These are phyloP conservation scores for Lateolabrax maculatus DNA, from an alignment of 2,797 vertebrate genomes.

Conservation along the genomic window DNA sequence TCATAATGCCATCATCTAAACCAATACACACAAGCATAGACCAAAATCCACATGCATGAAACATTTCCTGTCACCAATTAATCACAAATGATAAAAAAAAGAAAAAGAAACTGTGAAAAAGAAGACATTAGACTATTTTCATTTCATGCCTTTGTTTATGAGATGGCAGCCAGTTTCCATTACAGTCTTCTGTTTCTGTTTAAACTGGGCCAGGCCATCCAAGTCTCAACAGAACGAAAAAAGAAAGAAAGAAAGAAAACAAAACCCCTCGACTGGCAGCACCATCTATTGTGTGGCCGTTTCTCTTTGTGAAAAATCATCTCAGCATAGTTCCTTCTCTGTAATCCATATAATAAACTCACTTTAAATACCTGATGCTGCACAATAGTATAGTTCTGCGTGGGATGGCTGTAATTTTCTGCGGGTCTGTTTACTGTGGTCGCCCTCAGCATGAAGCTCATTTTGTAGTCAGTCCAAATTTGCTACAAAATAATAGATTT, in stretches of 20 bases:
- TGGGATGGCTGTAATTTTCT: conserved; percentile 30
- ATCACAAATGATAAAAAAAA: conserved; percentile 33
- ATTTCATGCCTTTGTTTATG: conserved; percentile 62
- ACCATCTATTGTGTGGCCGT: conserved; percentile 36
- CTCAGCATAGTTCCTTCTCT: conserved; percentile 15
- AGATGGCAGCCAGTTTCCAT: conserved; percentile 60
- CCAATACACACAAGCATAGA: not conserved
- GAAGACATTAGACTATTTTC: conserved; percentile 48
- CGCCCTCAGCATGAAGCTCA: not conserved
- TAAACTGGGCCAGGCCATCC: conserved; percentile 53
- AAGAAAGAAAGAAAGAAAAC: conserved; percentile 2
- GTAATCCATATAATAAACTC: conserved; percentile 42
- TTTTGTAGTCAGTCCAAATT: conserved; percentile 11
- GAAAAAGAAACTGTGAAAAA: conserved; percentile 26
- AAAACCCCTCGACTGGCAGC: conserved; percentile 34
- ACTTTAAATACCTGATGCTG: conserved; percentile 47
- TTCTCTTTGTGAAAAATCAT: conserved; percentile 46
- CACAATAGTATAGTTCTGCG: conserved; percentile 3
- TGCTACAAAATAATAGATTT: conserved; percentile 22
- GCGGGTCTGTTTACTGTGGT: conserved; percentile 44
- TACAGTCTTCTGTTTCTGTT: conserved; percentile 73
- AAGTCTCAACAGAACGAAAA: conserved; percentile 34
- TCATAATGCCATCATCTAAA: conserved; percentile 2
- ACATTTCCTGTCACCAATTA: conserved; percentile 25
- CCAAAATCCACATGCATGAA: conserved; percentile 4